phyloP scores from a whole-genome alignment of 2,888 invertebrate genomes.

The Marronus borbonicus region DNA sequence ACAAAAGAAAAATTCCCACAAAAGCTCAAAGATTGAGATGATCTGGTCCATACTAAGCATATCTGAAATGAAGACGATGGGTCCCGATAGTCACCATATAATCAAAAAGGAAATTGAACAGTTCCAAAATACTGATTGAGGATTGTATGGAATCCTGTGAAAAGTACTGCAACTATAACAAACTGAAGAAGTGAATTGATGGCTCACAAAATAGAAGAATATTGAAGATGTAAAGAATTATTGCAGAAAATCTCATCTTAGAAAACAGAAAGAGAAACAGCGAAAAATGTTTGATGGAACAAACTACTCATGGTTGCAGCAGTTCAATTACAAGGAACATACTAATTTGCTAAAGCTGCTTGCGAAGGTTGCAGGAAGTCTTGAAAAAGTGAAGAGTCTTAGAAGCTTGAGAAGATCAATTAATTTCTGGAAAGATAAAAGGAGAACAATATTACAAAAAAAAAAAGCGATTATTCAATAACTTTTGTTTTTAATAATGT shows the following conservation, averaged over 20 bases:
- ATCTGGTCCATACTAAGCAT: conserved; percentile 83
- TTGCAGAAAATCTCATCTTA: conserved; percentile 83
- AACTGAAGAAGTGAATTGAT: conserved; percentile 83
- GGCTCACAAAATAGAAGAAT: conserved; percentile 80
- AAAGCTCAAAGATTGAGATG: conserved; percentile 82
- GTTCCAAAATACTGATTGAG: conserved; percentile 78
- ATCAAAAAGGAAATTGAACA: conserved; percentile 88
- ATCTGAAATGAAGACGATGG: conserved; percentile 83
- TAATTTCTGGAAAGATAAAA: no score
- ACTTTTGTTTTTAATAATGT: no score
- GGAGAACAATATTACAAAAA: no score
- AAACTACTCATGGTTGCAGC: conserved; percentile 89
- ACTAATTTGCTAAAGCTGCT: conserved; percentile 86
- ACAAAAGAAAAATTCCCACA: conserved; percentile 83
- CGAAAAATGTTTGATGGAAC: conserved; percentile 88
- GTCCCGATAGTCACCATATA: conserved; percentile 88
- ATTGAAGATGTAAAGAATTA: conserved; percentile 80
- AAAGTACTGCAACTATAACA: conserved; percentile 82
- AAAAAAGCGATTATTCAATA: no score
- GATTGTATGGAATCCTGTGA: conserved; percentile 88
- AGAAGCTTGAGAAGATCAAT: no score
- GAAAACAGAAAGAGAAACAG: conserved; percentile 86
- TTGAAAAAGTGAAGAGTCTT: conserved; percentile 68
- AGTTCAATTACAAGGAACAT: conserved; percentile 86
- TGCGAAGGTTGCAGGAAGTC: conserved; percentile 89